Evolutionary conservation across 2,797 vertebrate genomes (phyloP).

Genomic region (Aulostomus chinensis): DNA sequence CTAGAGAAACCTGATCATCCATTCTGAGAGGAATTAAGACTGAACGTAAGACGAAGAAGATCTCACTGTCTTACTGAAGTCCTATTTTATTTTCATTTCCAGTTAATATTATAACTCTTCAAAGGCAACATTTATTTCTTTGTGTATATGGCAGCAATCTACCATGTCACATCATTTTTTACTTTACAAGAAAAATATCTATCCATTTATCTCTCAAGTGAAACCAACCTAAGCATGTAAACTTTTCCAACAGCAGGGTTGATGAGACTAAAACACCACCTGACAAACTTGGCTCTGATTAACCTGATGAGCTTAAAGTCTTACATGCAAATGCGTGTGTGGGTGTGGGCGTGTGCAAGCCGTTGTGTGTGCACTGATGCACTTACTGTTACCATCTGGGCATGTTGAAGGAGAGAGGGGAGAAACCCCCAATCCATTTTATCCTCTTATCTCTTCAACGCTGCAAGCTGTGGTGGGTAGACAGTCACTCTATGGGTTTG

Average conservation of each 20-base stretch:
- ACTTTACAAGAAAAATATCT: no score
- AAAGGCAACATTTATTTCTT: no score
- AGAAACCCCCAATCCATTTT: constrained; percentile 67
- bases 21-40: no score
- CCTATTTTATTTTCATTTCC: no score
- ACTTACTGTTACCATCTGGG: constrained; percentile 84
- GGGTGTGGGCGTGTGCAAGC: constrained; percentile 23
- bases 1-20: no score
- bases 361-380: constrained; percentile 36
- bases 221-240: no score
- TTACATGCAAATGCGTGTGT: constrained; percentile 59
- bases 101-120: no score
- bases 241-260: constrained; percentile 15
- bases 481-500: constrained; percentile 10
- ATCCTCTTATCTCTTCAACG: constrained; percentile 66
- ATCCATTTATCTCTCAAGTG: no score
- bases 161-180: no score
- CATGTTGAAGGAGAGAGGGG: constrained; percentile 45
- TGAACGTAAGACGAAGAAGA: no score
- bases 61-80: no score
- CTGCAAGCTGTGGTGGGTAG: constrained; percentile 8
- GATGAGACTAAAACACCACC: constrained; percentile 55
- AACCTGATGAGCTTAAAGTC: constrained; percentile 91
- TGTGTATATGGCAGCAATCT: no score
- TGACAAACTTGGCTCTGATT: constrained; percentile 77